Conservation (phyloP, 1,140 invertebrate genomes). For the Coenobita brevimanus region DNA sequence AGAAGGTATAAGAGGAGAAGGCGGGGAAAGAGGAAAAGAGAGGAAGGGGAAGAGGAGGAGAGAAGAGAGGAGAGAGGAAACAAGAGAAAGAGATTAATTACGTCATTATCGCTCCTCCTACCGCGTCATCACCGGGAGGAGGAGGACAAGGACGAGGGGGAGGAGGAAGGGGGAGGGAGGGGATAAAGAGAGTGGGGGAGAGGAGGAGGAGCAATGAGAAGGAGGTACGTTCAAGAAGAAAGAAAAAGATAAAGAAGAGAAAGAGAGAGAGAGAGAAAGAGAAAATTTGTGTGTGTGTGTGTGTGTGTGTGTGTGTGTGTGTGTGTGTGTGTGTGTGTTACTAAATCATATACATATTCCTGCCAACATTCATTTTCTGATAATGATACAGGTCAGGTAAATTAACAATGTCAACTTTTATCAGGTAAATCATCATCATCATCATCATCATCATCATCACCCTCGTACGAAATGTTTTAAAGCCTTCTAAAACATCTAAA, state of each 20-base stretch:
- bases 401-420: too few species aligned
- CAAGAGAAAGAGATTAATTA: not conserved
- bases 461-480: too few species aligned
- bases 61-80: not conserved
- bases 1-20: not conserved
- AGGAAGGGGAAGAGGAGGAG: not conserved
- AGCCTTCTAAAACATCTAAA: too few species aligned
- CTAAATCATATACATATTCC: too few species aligned
- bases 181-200: not conserved
- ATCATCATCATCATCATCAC: too few species aligned
- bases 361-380: too few species aligned
- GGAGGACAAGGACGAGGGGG: not conserved
- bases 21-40: not conserved
- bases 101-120: too few species aligned
- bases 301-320: not conserved
- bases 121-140: not conserved
- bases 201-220: not conserved
- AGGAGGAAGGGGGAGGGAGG: not conserved
- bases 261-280: slow-evolving; percentile 28
- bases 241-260: not conserved
- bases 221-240: not conserved
- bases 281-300: too few species aligned
- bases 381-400: too few species aligned
- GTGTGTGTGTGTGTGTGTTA: too few species aligned
- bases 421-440: too few species aligned